Conservation (phyloP, 2,888 invertebrate species). For the Morpho achilles region DNA sequence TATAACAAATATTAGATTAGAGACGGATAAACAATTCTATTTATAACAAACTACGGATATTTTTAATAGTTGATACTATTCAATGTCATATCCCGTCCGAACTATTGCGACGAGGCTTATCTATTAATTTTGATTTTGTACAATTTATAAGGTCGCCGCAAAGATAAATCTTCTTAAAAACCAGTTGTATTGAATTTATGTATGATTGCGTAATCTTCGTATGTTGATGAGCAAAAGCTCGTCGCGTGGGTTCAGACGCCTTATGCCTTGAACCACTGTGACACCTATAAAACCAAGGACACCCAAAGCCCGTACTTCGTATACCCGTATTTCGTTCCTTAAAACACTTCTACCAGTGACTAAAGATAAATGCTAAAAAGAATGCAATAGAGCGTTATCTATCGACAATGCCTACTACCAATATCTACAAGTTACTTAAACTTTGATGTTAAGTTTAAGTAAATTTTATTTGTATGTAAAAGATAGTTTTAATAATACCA, state of each 20-base stretch:
- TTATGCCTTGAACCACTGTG: constrained; percentile 42
- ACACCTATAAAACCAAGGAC: constrained; percentile 65
- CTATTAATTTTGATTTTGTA: constrained; percentile 25
- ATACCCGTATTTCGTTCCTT: no score
- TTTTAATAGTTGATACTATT: neutral
- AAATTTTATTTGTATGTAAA: no score
- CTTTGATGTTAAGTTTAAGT: no score
- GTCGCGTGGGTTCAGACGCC: constrained; percentile 49
- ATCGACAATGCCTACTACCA: no score
- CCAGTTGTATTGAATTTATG: constrained; percentile 47
- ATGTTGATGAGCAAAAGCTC: constrained; percentile 43
- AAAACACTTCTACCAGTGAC: no score
- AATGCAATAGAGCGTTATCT: no score
- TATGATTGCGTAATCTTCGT: constrained; percentile 48
- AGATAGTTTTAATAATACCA: no score
- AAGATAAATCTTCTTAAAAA: constrained; percentile 47
- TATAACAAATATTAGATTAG: no score
- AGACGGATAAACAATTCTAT: no score
- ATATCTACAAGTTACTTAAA: no score
- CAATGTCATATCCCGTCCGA: constrained; percentile 9
- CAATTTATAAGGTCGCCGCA: constrained; percentile 40
- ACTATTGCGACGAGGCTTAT: constrained; percentile 19
- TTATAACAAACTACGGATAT: no score
- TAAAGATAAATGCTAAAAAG: no score
- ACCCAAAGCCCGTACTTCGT: constrained; percentile 16